phyloP scores from a whole-genome alignment of 2,113 vertebrate genomes.

The Clarias batrachus region DNA sequence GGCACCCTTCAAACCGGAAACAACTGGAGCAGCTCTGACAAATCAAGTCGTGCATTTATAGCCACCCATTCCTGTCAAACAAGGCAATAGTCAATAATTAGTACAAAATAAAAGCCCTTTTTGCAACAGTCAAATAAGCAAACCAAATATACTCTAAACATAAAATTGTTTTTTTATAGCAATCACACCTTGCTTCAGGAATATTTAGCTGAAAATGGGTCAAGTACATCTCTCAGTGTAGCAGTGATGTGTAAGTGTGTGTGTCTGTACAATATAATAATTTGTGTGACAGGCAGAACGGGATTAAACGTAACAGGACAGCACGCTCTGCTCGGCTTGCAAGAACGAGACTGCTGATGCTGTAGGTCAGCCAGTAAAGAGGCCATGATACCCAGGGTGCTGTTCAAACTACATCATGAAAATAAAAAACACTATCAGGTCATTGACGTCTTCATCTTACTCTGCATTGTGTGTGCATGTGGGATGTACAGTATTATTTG shows the following conservation, averaged over 20 bases:
- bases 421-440: not conserved
- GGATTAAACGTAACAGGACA: slow-evolving; percentile 45
- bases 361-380: slow-evolving; percentile 8
- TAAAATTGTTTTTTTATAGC: not conserved
- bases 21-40: too few relatives aligned
- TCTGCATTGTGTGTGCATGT: not conserved
- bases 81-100: not conserved
- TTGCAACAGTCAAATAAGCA: not conserved
- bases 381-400: not conserved
- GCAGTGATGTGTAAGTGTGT: not conserved
- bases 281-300: slow-evolving; percentile 9
- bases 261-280: not conserved
- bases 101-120: too few relatives aligned
- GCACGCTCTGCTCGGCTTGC: slow-evolving; percentile 45
- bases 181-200: not conserved
- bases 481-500: not conserved
- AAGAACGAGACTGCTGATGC: slow-evolving; percentile 22
- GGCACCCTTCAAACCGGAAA: too few relatives aligned
- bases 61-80: not conserved
- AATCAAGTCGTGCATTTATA: not conserved
- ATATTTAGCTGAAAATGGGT: not conserved
- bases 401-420: not conserved
- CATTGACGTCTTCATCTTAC: not conserved
- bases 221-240: slow-evolving; percentile 11
- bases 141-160: not conserved